These are phyloP conservation scores for Ennomos fuscantarius DNA, from an alignment of 2,888 invertebrate species.

Conservation along the genomic window DNA sequence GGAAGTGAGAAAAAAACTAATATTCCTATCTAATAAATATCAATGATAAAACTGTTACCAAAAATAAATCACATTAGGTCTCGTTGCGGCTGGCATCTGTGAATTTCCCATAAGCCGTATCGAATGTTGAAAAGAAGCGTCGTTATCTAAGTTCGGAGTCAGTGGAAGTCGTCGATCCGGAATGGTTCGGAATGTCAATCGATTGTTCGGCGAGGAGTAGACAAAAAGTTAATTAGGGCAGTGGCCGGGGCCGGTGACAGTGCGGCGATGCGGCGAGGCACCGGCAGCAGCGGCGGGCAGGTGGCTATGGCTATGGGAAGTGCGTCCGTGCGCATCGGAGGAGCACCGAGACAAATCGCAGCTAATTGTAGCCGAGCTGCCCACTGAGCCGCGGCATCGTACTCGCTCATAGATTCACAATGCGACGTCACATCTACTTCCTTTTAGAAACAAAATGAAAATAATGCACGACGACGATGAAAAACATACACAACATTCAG, in stretches of 20 bases:
- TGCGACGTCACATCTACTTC: constrained; percentile 42
- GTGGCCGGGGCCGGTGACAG: constrained; percentile 63
- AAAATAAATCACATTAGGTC: constrained; percentile 33
- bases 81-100: constrained; percentile 30
- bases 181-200: constrained; percentile 64
- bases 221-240: constrained; percentile 81
- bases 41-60: constrained; percentile 32
- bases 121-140: constrained; percentile 45
- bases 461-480: too few relatives aligned
- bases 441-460: constrained; percentile 1
- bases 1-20: constrained; percentile 34
- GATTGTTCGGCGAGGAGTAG: constrained; percentile 61
- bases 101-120: constrained; percentile 43
- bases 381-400: constrained; percentile 49
- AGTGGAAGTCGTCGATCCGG: constrained; percentile 48
- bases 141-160: constrained; percentile 42
- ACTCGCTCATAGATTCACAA: constrained; percentile 34
- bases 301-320: constrained; percentile 84
- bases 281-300: constrained; percentile 48
- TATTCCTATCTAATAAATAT: constrained; percentile 35
- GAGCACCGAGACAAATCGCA: constrained; percentile 77
- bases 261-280: constrained; percentile 39
- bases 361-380: constrained; percentile 72
- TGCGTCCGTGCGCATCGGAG: constrained; percentile 80
- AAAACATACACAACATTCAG: not conserved